Evolutionary conservation across 2,113 vertebrate species (phyloP).

Genomic region (Leucopternis melanops): DNA sequence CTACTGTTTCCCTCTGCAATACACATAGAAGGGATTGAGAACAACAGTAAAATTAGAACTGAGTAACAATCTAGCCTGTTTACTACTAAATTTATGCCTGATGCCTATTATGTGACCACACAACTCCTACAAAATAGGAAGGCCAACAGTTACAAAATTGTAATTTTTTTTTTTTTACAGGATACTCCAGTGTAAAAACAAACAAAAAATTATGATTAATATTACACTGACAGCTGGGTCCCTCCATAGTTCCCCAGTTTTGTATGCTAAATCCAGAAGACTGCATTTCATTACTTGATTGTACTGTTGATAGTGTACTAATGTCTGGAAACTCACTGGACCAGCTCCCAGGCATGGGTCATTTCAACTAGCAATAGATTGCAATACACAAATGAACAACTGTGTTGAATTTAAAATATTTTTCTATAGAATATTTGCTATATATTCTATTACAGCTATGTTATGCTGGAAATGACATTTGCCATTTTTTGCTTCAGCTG

Average conservation of each 20-base stretch:
- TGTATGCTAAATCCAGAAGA: neutral
- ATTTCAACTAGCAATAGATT: neutral
- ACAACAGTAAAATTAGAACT: neutral
- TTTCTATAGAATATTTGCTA: neutral
- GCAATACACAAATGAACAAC: neutral
- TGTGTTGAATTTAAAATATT: neutral
- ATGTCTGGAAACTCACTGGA: neutral
- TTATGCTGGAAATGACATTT: neutral
- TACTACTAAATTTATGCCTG: neutral
- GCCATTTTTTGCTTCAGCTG: neutral
- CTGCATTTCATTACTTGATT: neutral
- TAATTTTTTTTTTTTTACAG: neutral
- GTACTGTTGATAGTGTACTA: neutral
- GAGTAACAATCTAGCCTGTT: neutral
- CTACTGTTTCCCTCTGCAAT: neutral
- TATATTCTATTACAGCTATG: neutral
- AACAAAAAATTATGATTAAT: neutral
- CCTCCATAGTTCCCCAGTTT: neutral
- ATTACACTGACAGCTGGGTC: neutral
- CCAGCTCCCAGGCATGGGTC: neutral
- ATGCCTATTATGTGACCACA: neutral
- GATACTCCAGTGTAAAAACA: neutral
- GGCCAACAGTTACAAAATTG: neutral
- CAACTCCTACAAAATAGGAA: neutral
- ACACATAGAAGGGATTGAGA: neutral